phyloP scores from a whole-genome alignment of 2,797 vertebrate genomes.

The Sebastes hubbsi region DNA sequence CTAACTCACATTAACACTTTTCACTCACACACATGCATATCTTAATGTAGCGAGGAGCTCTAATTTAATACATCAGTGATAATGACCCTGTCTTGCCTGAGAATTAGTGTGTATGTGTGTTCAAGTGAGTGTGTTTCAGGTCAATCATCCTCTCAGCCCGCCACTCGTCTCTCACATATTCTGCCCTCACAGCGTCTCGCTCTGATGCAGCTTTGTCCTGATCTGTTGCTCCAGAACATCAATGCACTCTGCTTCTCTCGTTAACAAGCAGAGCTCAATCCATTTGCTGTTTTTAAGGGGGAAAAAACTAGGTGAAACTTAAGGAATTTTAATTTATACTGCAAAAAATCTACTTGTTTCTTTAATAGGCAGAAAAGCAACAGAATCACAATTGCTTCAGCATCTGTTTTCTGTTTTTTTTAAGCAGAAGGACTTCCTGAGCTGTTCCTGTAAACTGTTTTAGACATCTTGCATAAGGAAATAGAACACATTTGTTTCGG shows the following conservation, averaged over 20 bases:
- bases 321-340: not conserved
- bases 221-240: not conserved
- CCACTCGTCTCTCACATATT: not conserved
- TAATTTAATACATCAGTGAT: constrained; percentile 54
- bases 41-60: constrained; percentile 29
- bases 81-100: constrained; percentile 46
- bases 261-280: not conserved
- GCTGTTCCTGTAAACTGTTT: not conserved
- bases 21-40: not conserved
- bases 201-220: not conserved
- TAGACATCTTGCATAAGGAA: not conserved
- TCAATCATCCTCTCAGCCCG: constrained; percentile 19
- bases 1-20: not conserved
- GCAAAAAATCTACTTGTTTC: not conserved
- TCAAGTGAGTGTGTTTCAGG: constrained; percentile 29
- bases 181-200: not conserved
- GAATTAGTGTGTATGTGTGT: constrained; percentile 46
- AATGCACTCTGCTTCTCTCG: not conserved
- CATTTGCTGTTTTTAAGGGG: not conserved
- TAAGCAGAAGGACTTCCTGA: not conserved
- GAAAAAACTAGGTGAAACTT: not conserved
- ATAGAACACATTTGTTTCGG: not conserved
- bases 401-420: not conserved
- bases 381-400: not conserved
- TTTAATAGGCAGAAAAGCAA: not conserved